Percentiles rank a stretch among this genome's conserved stretches.
Conservation (phyloP, 2,113 vertebrate genomes). For the Alexandromys fortis region DNA sequence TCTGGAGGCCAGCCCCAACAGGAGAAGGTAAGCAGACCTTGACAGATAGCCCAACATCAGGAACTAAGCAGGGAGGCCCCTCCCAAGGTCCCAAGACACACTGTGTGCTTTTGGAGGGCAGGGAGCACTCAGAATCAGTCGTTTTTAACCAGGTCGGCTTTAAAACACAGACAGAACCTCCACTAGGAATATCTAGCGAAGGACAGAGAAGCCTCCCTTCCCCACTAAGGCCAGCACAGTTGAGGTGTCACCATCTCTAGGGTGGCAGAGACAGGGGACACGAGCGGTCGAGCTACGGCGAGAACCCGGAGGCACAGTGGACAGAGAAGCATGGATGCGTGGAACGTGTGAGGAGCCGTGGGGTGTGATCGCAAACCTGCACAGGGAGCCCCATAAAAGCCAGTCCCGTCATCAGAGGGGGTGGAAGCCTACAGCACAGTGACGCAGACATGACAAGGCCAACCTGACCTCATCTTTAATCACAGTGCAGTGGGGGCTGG, state of each 20-base stretch:
- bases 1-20: not conserved
- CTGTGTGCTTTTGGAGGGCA: not conserved
- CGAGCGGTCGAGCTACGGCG: not conserved
- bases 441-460: conserved; percentile 47
- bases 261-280: not conserved
- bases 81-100: not conserved
- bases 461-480: conserved; percentile 73
- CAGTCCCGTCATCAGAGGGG: conserved; percentile 35
- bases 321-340: not conserved
- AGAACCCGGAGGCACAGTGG: not conserved
- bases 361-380: not conserved
- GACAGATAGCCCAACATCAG: not conserved
- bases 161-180: not conserved
- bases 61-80: not conserved
- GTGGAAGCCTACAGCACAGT: conserved; percentile 43
- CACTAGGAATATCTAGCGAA: not conserved
- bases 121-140: not conserved
- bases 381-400: conserved; percentile 57
- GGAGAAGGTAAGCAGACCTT: not conserved
- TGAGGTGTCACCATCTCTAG: not conserved
- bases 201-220: not conserved
- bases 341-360: not conserved
- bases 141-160: not conserved
- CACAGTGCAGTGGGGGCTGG: not conserved
- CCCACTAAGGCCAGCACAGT: not conserved